Conservation (phyloP, 2,888 invertebrate species). For the Athalia rosae region DNA sequence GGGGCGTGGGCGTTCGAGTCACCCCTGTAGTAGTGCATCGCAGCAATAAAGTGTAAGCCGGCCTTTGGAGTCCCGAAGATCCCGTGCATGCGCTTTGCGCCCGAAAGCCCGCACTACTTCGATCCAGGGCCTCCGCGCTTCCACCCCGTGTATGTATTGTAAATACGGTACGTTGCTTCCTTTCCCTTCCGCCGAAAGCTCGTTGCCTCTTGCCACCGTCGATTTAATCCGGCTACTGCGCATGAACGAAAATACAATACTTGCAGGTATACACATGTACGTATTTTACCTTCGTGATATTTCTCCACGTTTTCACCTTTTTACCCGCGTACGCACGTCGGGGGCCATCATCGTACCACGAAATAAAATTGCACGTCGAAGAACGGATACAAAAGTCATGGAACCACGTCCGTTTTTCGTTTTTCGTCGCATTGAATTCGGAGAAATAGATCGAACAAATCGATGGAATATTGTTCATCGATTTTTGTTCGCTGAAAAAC, state of each 20-base stretch:
- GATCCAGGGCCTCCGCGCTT: constrained; percentile 54
- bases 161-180: background rate
- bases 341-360: too few relatives aligned
- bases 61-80: constrained; percentile 49
- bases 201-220: background rate
- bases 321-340: too few relatives aligned
- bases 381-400: too few relatives aligned
- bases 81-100: constrained; percentile 59
- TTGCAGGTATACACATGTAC: too few relatives aligned
- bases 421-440: too few relatives aligned
- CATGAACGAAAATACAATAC: background rate
- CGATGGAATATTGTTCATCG: too few relatives aligned
- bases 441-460: too few relatives aligned
- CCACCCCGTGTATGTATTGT: background rate
- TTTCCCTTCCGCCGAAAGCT: constrained; percentile 38
- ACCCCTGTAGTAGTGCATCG: constrained; percentile 48
- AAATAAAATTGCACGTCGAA: too few relatives aligned
- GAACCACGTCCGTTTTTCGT: too few relatives aligned
- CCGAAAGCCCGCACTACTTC: constrained; percentile 59
- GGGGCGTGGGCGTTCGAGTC: background rate
- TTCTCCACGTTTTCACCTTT: too few relatives aligned
- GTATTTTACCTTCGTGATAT: too few relatives aligned
- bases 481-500: too few relatives aligned
- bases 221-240: constrained; percentile 20
- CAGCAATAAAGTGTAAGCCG: constrained; percentile 57